A percentile compares a stretch with the other conserved stretches of the same genome.
Conservation (phyloP, 2,888 invertebrate species). For the Eumerus sabulonum region DNA sequence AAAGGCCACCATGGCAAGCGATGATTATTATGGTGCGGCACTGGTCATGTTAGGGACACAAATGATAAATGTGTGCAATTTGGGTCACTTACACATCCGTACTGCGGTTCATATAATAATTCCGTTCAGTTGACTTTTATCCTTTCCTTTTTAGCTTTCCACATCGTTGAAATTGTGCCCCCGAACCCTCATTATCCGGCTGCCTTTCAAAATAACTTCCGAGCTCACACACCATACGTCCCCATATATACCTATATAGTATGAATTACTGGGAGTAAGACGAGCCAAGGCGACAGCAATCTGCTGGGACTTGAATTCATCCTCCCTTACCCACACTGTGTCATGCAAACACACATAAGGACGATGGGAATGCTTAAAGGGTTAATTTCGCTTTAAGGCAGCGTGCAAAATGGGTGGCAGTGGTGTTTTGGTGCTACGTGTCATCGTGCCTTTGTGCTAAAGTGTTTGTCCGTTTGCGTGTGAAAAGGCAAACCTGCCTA, state of each 20-base stretch:
- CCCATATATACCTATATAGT: not conserved
- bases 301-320: conserved; percentile 59
- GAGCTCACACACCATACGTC: conserved; percentile 23
- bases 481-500: conserved; percentile 23
- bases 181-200: conserved; percentile 48
- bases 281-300: not conserved
- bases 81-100: conserved; percentile 68
- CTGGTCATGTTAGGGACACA: conserved; percentile 54
- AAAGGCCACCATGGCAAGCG: conserved; percentile 26
- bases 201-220: no score
- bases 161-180: conserved; percentile 18
- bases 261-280: no score
- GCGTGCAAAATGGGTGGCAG: conserved; percentile 25
- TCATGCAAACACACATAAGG: no score
- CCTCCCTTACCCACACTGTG: conserved; percentile 15
- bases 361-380: conserved; percentile 61
- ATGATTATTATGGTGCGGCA: conserved; percentile 32
- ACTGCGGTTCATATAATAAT: conserved; percentile 68
- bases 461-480: conserved; percentile 33
- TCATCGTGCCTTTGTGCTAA: conserved; percentile 20
- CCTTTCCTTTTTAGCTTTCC: conserved; percentile 38
- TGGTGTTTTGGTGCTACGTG: no score
- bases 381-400: conserved; percentile 62
- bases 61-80: conserved; percentile 68
- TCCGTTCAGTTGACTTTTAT: conserved; percentile 66